These are phyloP conservation scores for Anthonomus grandis DNA, from an alignment of 1,140 invertebrate genomes.

Conservation along the genomic window DNA sequence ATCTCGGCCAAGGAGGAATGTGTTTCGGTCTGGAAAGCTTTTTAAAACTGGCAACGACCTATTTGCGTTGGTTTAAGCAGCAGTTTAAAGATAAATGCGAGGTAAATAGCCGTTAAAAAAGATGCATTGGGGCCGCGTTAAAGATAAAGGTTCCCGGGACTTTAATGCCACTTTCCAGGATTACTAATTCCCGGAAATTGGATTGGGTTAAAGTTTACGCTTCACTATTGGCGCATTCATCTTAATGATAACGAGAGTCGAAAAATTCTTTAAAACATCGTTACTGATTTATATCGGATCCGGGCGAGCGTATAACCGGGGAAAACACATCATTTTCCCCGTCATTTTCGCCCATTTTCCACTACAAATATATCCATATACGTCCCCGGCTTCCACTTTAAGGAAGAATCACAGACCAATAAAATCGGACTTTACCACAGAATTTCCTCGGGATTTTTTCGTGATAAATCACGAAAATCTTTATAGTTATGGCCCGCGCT, in stretches of 20 bases:
- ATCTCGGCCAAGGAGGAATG: constrained; percentile 16
- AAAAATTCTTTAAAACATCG: too few species aligned
- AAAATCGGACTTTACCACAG: constrained; percentile 30
- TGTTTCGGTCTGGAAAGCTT: constrained; percentile 19
- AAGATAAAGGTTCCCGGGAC: constrained; percentile 5
- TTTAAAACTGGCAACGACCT: constrained; percentile 19
- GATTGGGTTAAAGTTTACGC: too few species aligned
- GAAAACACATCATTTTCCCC: constrained; percentile 16
- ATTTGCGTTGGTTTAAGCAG: constrained; percentile 19
- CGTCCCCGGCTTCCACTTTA: constrained; percentile 22
- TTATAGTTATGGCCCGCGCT: constrained; percentile 23
- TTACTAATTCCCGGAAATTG: background rate
- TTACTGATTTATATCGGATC: too few species aligned
- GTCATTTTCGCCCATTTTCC: constrained; percentile 13
- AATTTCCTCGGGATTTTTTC: constrained; percentile 21
- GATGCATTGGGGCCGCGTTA: constrained; percentile 15
- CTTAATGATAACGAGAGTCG: too few species aligned
- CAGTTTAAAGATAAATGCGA: constrained; percentile 20
- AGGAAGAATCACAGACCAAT: constrained; percentile 30
- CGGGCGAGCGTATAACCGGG: too few species aligned
- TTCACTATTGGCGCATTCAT: too few species aligned
- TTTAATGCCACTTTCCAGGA: constrained; percentile 11
- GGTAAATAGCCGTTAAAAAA: constrained; percentile 21
- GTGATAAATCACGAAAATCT: constrained; percentile 30
- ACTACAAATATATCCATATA: constrained; percentile 24